Base-by-base conservation (phyloP, 2,888 invertebrate species). In the Opisthograptis luteolata region DNA sequence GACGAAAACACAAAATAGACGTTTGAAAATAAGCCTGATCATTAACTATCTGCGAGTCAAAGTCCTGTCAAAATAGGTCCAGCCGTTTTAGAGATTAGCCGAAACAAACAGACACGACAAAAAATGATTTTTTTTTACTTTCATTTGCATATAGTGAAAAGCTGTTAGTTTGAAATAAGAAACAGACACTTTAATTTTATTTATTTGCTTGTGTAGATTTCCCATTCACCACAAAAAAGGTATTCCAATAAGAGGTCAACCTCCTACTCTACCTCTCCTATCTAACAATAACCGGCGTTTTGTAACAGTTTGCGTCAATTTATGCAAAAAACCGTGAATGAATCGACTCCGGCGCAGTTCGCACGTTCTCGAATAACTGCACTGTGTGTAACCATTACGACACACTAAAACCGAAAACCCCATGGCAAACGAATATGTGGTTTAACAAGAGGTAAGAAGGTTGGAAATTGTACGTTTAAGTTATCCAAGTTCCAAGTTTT, bases 301-400 rank as follows among this genome's bases (percentile, higher is more conserved):
- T 54, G 62, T 58, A 60, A 58, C 54, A 56, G 51, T 52, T 60
- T 50, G 52, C 51, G 46, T 42, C 49, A 50, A 53, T 62, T 58
- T 60, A 62, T 58, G 62, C 56, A 63, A 61, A 61, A 63, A 63
- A 53, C 42, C 49, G 52, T 62, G 61, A 58, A 63, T 63, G 63
- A 58, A 47, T 56, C 50, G 45, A 42, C 30, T 12, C 35, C 31
- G 27, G 20, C 19, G 32, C 30, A 40, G 56, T 57, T 59, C 61
- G 57, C 63, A 61, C 63, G 61, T 54, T 60, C 60, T 44, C 55
- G 48, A 48, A 42, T 63, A 63, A 63, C 63, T 59, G 63, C 59
- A 53, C 58, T 52, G 50, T 63, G 59, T 61, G 61, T 63, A 60
- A 63, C 50, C 48, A 60, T 63, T 63, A 58, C 61, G 54, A 63